A percentile compares a stretch with the other conserved stretches of the same genome.
These are phyloP conservation scores for Protomyctophum bolini DNA, from an alignment of 2,113 vertebrate genomes.

Conservation along the genomic window DNA sequence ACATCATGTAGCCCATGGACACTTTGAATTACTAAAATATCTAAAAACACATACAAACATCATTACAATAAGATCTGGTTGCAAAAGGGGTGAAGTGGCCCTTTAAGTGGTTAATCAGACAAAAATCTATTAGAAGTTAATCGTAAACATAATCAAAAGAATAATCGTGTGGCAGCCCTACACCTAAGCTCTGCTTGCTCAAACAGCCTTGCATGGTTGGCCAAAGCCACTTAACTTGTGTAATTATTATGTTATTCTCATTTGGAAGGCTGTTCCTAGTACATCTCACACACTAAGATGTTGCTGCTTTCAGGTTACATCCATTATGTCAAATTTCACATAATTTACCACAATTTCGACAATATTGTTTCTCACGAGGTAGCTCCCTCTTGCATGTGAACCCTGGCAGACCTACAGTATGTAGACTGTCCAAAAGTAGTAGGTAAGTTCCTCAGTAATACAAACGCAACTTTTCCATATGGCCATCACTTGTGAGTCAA, in stretches of 20 bases:
- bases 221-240: background rate
- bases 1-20: no score
- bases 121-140: no score
- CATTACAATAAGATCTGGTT: no score
- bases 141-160: no score
- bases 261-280: no score
- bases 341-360: conserved; percentile 4
- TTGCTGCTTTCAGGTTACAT: conserved; percentile 5
- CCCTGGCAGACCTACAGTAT: background rate
- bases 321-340: conserved; percentile 11
- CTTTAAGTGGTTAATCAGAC: no score
- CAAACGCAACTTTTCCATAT: conserved; percentile 1
- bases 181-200: background rate
- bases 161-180: no score
- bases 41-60: no score
- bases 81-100: no score
- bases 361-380: background rate
- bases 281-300: background rate
- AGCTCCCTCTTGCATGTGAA: conserved; percentile 11
- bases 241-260: background rate
- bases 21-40: no score
- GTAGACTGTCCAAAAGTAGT: background rate
- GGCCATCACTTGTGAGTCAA: conserved; percentile 20
- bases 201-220: conserved; percentile 1
- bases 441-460: background rate